Base-by-base conservation (phyloP, 2,888 invertebrate species). In the Melieria omissa region DNA sequence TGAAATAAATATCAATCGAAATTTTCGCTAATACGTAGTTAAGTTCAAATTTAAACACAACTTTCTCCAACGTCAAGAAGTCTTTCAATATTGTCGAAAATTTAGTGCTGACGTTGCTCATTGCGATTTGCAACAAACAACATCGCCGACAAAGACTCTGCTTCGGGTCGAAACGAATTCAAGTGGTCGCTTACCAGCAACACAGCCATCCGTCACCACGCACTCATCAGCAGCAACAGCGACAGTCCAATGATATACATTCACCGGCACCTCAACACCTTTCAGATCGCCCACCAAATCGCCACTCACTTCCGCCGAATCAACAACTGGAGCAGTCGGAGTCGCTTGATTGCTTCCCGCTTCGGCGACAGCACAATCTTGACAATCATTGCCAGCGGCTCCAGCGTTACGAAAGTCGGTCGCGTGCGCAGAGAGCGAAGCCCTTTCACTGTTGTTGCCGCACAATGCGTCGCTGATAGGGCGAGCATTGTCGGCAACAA, bases 361-460 rank as follows among this genome's bases (percentile, higher is more conserved):
- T 47, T 4, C 14, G 12, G 46, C 58, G 46, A 45, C 47, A 14
- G 10, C 16, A 14, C 57, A 66, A 45, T 57, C 66, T 46, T 58
- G 47, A 41, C 57, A 49, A 10, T 66, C 58, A 47, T 42, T 5
- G 14, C 9, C 58, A 46, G 55, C 57, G 8, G 8, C 45, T 42
- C 0, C n/a, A 10, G 6, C 41, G 16, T 60, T 66, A 47, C 58
- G 47, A 58, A 58, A 66, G 5, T 42, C 41, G 1, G 42, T 29
- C 5, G 44, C n/a, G 4, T 29, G 29, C 29, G 47, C 46, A 44
- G 63, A 72, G 64, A 72, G 61, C 16, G 72, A 74, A 63, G 71
- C 74, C 67, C 77, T 72, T 72, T 77, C 78, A 47, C 73, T 47
- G 12, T 41, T 57, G 12, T 45, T 41, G 9, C 46, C 64, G 14